Evolutionary conservation across 1,140 invertebrate species (phyloP).

Genomic region (Leptonema lineaticorne): DNA sequence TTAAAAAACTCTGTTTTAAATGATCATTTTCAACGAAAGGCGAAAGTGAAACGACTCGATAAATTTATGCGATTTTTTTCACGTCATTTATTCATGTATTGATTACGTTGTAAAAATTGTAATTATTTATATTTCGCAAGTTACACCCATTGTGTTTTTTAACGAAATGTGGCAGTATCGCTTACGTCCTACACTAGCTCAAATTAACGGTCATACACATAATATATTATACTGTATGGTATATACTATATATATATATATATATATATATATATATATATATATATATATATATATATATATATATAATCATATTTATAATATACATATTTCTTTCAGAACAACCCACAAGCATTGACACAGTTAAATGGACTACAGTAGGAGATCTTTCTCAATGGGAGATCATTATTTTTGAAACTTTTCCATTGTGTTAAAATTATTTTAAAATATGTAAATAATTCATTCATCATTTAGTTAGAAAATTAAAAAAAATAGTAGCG

Average conservation of each 20-base stretch:
- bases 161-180: neutral
- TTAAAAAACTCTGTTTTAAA: too few species aligned
- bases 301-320: too few species aligned
- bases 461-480: neutral
- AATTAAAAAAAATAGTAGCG: neutral
- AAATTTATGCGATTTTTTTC: too few species aligned
- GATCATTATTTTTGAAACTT: constrained; percentile 3
- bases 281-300: too few species aligned
- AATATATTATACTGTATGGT: too few species aligned
- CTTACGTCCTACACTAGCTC: neutral
- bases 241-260: too few species aligned
- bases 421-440: neutral
- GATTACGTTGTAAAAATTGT: neutral
- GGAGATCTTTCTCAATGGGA: neutral
- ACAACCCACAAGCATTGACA: constrained; percentile 11
- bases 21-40: too few species aligned
- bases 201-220: neutral
- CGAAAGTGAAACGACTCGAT: too few species aligned
- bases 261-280: too few species aligned
- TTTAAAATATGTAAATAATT: too few species aligned
- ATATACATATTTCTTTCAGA: too few species aligned
- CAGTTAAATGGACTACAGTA: neutral
- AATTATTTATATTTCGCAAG: constrained; percentile 10
- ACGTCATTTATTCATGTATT: too few species aligned
- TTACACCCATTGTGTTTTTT: neutral